These are phyloP conservation scores for Thalassaphorura encarpata DNA, from an alignment of 1,140 invertebrate species.

Conservation along the genomic window DNA sequence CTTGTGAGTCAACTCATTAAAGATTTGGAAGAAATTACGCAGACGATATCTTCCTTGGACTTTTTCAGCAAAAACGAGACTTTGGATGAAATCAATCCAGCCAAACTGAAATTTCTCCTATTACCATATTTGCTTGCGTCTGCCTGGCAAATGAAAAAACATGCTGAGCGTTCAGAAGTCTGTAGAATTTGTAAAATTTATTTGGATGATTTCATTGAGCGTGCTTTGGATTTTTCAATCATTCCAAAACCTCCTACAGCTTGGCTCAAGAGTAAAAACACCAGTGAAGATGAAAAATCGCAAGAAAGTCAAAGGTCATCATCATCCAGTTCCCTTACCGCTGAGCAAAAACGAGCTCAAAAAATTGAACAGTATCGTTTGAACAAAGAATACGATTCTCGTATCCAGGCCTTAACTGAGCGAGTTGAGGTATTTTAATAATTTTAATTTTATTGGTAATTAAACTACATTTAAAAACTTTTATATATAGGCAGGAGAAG, in stretches of 20 bases:
- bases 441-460: background rate
- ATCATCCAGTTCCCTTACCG: background rate
- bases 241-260: conserved; percentile 41
- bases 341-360: conserved; percentile 44
- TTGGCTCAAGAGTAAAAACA: too few relatives aligned
- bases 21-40: too few relatives aligned
- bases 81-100: too few relatives aligned
- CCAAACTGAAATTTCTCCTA: too few relatives aligned
- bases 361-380: conserved; percentile 73
- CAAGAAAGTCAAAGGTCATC: conserved; percentile 12
- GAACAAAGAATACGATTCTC: conserved; percentile 64
- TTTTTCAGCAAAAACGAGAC: too few relatives aligned
- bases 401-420: conserved; percentile 53
- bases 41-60: too few relatives aligned
- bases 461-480: conserved; percentile 1
- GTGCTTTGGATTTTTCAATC: conserved; percentile 66
- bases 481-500: conserved; percentile 42
- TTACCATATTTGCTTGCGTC: too few relatives aligned
- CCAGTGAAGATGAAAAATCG: conserved; percentile 12
- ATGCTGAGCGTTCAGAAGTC: too few relatives aligned
- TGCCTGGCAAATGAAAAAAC: too few relatives aligned
- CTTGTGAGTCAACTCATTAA: too few relatives aligned
- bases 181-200: too few relatives aligned
- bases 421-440: conserved; percentile 33
- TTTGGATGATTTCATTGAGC: conserved; percentile 70